Base-by-base conservation (phyloP, 2,888 invertebrate species). In the Callyntrura sp. region DNA sequence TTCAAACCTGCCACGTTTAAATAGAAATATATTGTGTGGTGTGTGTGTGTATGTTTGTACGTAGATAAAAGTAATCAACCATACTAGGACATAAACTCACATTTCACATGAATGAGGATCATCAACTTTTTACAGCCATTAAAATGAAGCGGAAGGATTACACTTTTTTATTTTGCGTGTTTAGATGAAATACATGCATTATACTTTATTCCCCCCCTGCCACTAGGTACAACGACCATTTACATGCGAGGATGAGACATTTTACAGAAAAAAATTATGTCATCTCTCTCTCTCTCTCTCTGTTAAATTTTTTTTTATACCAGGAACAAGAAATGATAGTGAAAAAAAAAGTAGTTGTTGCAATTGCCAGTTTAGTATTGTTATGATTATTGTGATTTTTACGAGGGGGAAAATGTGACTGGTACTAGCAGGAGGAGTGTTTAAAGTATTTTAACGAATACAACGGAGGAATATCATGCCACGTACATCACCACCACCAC, bases 61-160 rank as follows among this genome's bases (percentile, higher is more conserved):
- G 6, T 35, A 35, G 35, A 35, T 35, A 6, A 6, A 35, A 6
- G 35, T 2, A 35, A 35, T 17, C 60, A 62, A 20, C 23, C 20
- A 20, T 3, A 23, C 23, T 35, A 62, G 17, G 25, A 62, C 20
- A 62, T 12, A 62, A 35, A 23, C 25, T 62, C 25, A 8, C 8
- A 25, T 65, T 65, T 65, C 65, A 28, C 25, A 65, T 65, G 14
- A 62, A 6, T 20, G n/a, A 35, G 35, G 5, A n/a, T 51, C 20
- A 60, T 60, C 60, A 60, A 60, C 23, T 20, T 65, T 62, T 65
- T 62, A 62, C 23, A 14, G 65, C 65, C n/a, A 65, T 65, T 65
- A 65, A 65, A 65, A 28, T 20, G 65, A 28, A 65, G 65, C 65
- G 65, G 65, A 65, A 65, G 65, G 65, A 65, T 65, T 65, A 35